A percentile compares a stretch with the other conserved stretches of the same genome.
Evolutionary conservation across 2,888 invertebrate genomes (phyloP).

Genomic region (Phaonia tiefii): DNA sequence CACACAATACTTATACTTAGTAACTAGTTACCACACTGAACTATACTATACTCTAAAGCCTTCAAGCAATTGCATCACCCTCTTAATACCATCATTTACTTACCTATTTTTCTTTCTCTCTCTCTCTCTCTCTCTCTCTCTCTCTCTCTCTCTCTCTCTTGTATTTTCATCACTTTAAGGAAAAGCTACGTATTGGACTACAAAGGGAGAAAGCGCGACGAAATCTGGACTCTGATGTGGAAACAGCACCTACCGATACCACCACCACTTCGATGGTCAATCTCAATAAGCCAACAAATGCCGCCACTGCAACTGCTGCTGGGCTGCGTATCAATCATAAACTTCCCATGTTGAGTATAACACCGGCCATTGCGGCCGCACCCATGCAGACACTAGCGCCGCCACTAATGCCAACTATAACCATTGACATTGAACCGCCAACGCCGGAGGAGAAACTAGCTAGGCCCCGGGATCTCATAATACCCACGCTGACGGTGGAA

Average conservation of each 20-base stretch:
- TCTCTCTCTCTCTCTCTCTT: constrained; percentile 10
- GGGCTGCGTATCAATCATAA: constrained; percentile 51
- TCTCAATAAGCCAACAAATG: constrained; percentile 63
- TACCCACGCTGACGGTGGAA: constrained; percentile 85
- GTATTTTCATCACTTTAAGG: constrained; percentile 59
- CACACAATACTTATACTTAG: constrained; percentile 3
- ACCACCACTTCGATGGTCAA: constrained; percentile 72
- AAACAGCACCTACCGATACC: constrained; percentile 71
- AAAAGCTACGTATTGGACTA: constrained; percentile 66
- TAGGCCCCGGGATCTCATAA: constrained; percentile 82
- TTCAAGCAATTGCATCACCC: constrained; percentile 23
- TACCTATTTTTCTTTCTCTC: neutral
- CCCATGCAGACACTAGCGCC: constrained; percentile 43
- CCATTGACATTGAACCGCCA: constrained; percentile 75
- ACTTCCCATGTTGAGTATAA: constrained; percentile 63
- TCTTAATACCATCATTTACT: neutral
- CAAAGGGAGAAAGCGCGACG: constrained; percentile 64
- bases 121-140: constrained; percentile 6
- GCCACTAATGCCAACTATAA: constrained; percentile 69
- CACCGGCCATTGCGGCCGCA: constrained; percentile 63
- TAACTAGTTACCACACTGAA: neutral
- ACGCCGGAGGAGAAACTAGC: constrained; percentile 74
- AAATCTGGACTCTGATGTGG: constrained; percentile 70
- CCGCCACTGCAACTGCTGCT: neutral
- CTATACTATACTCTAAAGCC: constrained; percentile 8